These are phyloP conservation scores for Rattus rattus DNA, from an alignment of 2,113 vertebrate genomes.

Conservation along the genomic window DNA sequence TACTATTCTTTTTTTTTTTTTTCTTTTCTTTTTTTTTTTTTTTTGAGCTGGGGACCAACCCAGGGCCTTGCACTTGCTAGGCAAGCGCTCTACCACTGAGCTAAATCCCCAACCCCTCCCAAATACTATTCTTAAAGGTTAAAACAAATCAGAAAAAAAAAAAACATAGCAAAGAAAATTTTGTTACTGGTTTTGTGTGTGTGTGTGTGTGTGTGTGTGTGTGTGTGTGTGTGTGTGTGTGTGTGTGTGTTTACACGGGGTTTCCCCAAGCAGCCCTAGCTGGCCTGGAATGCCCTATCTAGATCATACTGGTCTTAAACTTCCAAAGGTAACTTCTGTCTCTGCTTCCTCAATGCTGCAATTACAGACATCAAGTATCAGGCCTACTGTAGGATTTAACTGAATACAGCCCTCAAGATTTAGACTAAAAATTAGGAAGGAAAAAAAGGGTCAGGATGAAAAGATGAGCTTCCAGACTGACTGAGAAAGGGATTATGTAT, in stretches of 20 bases:
- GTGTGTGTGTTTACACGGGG: no score
- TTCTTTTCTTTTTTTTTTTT: no score
- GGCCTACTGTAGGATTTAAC: not conserved
- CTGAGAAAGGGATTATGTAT: not conserved
- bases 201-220: no score
- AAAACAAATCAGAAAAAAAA: not conserved
- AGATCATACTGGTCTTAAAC: not conserved
- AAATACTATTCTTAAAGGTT: not conserved
- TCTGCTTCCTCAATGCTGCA: not conserved
- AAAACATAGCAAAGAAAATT: not conserved
- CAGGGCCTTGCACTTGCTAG: no score
- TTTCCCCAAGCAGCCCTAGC: not conserved
- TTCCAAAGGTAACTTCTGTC: not conserved
- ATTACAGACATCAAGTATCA: not conserved
- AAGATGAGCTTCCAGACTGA: not conserved
- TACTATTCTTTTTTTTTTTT: not conserved
- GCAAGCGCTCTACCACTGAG: no score
- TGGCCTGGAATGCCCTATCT: not conserved
- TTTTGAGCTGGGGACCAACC: no score
- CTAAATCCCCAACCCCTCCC: no score
- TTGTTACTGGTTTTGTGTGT: not conserved
- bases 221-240: no score
- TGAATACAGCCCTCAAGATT: not conserved
- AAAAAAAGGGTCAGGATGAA: constrained; percentile 9
- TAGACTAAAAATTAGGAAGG: constrained; percentile 16